Base-by-base conservation (phyloP, 2,888 invertebrate genomes). In the Drosophila hamatofila region DNA sequence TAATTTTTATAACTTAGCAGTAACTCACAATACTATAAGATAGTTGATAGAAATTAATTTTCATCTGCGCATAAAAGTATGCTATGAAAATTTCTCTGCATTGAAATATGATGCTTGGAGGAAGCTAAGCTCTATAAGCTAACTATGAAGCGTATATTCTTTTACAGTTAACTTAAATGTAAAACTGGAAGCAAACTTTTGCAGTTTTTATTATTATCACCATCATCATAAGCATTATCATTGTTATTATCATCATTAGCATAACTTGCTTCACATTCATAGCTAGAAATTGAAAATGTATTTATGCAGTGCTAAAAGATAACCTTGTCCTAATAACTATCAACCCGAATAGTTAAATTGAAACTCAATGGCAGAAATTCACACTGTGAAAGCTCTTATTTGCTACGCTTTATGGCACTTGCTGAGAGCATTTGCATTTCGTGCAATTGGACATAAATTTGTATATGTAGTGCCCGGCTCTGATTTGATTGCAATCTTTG, bases 401-500 rank as follows among this genome's bases (percentile, higher is more conserved):
- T 7, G 16, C 6, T 27, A 27, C 37, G 27, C 21, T 39, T 46
- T 23, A 46, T 39, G 18, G 30, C 39, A 30, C 35, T 48, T 30
- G 39, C 27, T 46, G n/a, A 48, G 23, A 62, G 55, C 54, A 60
- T 64, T 59, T 49, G 41, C 55, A 44, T 23, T 60, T 65, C 27
- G 37, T 44, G 52, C n/a, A 51, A 42, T 42, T 48, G 27, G 25
- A 18, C 39, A 44, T 46, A 21, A 3, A 35, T 44, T 54, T n/a
- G 21, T 52, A 55, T 63, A 63, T 68, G 8, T 55, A 25, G 39
- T 44, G 14, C 18, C n/a, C 51, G 51, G 57, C 51, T 61, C 27
- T 62, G 61, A 62, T 70, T 67, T 71, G 67, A 78, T 66, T 71
- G 64, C 71, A 63, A 64, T 63, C 62, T 39, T 16, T 35, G 51